A percentile compares a stretch with the other conserved stretches of the same genome.
Evolutionary conservation across 2,888 invertebrate genomes (phyloP).

Genomic region (Yponomeuta cagnagella): DNA sequence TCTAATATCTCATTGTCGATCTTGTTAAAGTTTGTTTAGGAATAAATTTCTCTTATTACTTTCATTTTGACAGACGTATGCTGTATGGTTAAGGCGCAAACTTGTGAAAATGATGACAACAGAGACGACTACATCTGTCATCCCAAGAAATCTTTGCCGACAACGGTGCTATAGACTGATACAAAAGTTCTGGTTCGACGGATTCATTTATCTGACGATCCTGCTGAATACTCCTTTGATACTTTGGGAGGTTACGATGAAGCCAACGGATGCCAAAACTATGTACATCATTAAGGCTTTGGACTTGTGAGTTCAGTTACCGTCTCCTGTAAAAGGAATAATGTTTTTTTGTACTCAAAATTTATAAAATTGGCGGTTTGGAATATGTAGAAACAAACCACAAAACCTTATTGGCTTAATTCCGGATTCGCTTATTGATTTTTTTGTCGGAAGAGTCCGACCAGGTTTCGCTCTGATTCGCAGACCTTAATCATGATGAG

Average conservation of each 20-base stretch:
- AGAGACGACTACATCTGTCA: constrained; percentile 40
- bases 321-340: not conserved
- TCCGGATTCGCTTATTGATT: too few relatives aligned
- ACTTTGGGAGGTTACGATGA: constrained; percentile 50
- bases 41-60: not conserved
- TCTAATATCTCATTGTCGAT: too few relatives aligned
- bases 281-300: constrained; percentile 40
- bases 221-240: constrained; percentile 63
- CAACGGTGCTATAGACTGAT: constrained; percentile 50
- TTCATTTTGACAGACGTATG: constrained; percentile 38
- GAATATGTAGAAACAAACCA: too few relatives aligned
- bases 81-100: constrained; percentile 60
- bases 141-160: constrained; percentile 50
- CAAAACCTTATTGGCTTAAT: too few relatives aligned
- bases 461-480: too few relatives aligned
- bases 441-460: too few relatives aligned
- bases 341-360: too few relatives aligned
- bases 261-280: constrained; percentile 30
- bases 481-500: too few relatives aligned
- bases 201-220: constrained; percentile 57
- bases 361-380: too few relatives aligned
- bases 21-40: too few relatives aligned
- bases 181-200: constrained; percentile 60
- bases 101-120: constrained; percentile 56
- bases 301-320: constrained; percentile 51